Evolutionary conservation across 2,888 invertebrate species (phyloP).

Genomic region (Acanthopleura granulata): DNA sequence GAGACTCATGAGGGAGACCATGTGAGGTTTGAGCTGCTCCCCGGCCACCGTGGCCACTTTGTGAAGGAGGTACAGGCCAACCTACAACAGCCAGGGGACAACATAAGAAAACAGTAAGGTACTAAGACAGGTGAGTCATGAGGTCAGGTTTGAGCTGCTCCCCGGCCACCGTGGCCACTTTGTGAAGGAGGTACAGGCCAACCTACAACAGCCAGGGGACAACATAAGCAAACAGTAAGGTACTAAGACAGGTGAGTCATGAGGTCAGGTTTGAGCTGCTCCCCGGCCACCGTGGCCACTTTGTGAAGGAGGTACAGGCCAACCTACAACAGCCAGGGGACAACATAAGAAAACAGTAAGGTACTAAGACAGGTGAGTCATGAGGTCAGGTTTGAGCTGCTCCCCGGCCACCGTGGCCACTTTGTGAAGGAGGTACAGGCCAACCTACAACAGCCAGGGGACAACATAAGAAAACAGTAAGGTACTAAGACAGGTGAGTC

Average conservation of each 20-base stretch:
- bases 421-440: constrained; percentile 78
- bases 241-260: too few relatives aligned
- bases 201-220: constrained; percentile 68
- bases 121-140: too few relatives aligned
- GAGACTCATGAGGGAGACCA: constrained; percentile 74
- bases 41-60: constrained; percentile 80
- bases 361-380: too few relatives aligned
- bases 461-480: too few relatives aligned
- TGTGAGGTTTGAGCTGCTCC: constrained; percentile 79
- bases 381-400: constrained; percentile 76
- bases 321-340: constrained; percentile 68
- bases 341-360: too few relatives aligned
- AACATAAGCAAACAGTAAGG: too few relatives aligned
- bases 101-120: too few relatives aligned
- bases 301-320: constrained; percentile 79
- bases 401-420: constrained; percentile 80
- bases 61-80: constrained; percentile 79
- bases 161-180: constrained; percentile 79
- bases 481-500: too few relatives aligned
- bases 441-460: constrained; percentile 71
- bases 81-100: constrained; percentile 62
- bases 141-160: constrained; percentile 78
- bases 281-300: constrained; percentile 79
- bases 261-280: constrained; percentile 77
- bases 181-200: constrained; percentile 79